A percentile compares a stretch with the other conserved stretches of the same genome.
Evolutionary conservation across 2,797 vertebrate genomes (phyloP).

Genomic region (Syngnathus rostellatus): DNA sequence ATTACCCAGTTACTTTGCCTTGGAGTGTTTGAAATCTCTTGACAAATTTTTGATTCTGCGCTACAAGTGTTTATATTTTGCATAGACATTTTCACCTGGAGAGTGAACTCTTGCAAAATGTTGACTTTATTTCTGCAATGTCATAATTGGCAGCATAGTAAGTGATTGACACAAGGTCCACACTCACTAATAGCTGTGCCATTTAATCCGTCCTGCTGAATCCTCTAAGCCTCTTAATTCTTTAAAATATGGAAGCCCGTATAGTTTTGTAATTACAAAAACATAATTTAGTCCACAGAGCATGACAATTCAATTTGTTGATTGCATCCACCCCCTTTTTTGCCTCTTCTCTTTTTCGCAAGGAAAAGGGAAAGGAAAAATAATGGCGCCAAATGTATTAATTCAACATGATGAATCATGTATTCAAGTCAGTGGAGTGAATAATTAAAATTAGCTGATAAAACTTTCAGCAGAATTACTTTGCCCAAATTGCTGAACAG

Average conservation of each 20-base stretch:
- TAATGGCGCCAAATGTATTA: slow-evolving; percentile 98
- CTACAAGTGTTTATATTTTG: neutral
- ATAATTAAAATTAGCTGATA: slow-evolving; percentile 99
- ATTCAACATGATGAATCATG: slow-evolving; percentile 99
- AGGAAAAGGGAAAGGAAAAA: slow-evolving; percentile 53
- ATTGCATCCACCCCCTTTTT: slow-evolving; percentile 73
- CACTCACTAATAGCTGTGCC: slow-evolving; percentile 31
- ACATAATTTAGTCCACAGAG: slow-evolving; percentile 95
- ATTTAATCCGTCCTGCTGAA: slow-evolving; percentile 76
- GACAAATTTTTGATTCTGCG: neutral
- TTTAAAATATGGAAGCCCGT: slow-evolving; percentile 80
- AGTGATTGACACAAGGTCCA: slow-evolving; percentile 3
- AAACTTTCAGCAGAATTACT: slow-evolving; percentile 99
- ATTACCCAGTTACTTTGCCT: too few relatives aligned
- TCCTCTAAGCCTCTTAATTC: slow-evolving; percentile 82
- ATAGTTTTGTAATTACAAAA: slow-evolving; percentile 92
- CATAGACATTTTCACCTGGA: neutral
- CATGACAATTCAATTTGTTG: slow-evolving; percentile 99
- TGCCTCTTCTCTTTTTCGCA: slow-evolving; percentile 72
- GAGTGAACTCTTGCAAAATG: neutral
- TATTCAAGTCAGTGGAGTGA: slow-evolving; percentile 99
- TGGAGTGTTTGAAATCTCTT: neutral
- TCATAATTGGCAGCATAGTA: neutral
- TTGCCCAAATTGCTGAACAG: slow-evolving; percentile 99
- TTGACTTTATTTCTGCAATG: neutral